Conservation (phyloP, 2,888 invertebrate genomes). For the Phytoseiulus persimilis region DNA sequence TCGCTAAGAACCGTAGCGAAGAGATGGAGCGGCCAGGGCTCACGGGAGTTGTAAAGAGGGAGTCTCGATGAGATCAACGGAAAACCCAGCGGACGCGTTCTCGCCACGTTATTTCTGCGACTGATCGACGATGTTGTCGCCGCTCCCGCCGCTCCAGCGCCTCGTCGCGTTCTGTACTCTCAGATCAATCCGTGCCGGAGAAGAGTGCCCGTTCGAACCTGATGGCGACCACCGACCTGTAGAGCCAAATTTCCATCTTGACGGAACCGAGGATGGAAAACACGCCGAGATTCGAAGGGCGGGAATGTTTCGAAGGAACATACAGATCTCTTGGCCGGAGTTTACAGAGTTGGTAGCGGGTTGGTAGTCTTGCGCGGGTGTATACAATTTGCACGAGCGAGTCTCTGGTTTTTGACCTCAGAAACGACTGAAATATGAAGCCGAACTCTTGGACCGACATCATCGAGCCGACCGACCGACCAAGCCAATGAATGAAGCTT, state of each 20-base stretch:
- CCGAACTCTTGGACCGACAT: neutral
- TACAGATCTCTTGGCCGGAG: too few species aligned
- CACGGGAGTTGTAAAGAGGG: neutral
- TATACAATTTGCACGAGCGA: neutral
- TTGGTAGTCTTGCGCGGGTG: too few species aligned
- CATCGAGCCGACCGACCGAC: neutral
- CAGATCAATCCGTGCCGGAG: too few species aligned
- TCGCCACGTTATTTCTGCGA: neutral
- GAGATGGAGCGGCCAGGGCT: neutral
- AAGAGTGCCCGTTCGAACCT: too few species aligned
- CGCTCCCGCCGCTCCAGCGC: neutral
- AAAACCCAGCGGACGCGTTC: neutral
- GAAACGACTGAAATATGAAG: neutral
- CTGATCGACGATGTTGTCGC: neutral
- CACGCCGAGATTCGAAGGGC: too few species aligned
- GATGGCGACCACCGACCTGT: too few species aligned
- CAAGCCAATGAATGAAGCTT: slow-evolving; percentile 5
- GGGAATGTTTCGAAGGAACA: too few species aligned
- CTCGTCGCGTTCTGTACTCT: neutral
- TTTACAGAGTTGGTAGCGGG: too few species aligned
- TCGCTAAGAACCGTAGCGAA: neutral
- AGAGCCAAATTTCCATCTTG: too few species aligned
- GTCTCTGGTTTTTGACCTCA: neutral
- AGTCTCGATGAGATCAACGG: neutral
- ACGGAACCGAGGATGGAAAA: too few species aligned